A percentile compares a stretch with the other conserved stretches of the same genome.
phyloP scores from a whole-genome alignment of 2,113 vertebrate species.

The Tetrao urogallus region DNA sequence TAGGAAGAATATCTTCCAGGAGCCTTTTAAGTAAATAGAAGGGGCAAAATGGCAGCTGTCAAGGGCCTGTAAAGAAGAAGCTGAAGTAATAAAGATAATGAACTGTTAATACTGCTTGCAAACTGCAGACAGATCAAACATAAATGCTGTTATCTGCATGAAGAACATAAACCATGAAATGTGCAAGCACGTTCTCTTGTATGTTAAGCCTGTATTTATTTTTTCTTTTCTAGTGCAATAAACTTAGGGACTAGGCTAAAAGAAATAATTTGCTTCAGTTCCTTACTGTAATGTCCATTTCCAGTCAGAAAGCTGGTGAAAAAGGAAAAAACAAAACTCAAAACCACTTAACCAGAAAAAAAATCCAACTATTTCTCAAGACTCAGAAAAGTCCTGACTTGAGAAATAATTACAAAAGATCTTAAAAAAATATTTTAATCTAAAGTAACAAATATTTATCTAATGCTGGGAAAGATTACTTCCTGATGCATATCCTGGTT shows the following conservation, averaged over 20 bases:
- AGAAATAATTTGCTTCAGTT: neutral
- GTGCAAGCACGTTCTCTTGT: neutral
- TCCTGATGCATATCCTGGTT: neutral
- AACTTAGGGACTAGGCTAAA: fast-evolving
- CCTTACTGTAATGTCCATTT: neutral
- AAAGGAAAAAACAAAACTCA: neutral
- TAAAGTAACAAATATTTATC: neutral
- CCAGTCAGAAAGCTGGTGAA: neutral
- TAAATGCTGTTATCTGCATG: neutral
- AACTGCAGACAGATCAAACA: neutral
- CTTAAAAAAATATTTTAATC: neutral
- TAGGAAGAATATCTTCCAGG: neutral
- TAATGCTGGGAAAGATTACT: neutral
- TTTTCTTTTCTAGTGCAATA: neutral
- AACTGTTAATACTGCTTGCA: neutral
- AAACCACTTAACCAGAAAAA: neutral
- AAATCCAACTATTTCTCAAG: neutral
- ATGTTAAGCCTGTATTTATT: fast-evolving
- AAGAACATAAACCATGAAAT: fast-evolving
- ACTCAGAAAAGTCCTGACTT: neutral
- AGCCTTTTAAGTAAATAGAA: neutral
- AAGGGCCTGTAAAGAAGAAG: neutral
- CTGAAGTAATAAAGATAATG: neutral
- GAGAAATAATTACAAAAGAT: neutral
- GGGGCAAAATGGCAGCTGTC: neutral